These are phyloP conservation scores for Frieseomelitta varia DNA, from an alignment of 1,140 invertebrate genomes.

Conservation along the genomic window DNA sequence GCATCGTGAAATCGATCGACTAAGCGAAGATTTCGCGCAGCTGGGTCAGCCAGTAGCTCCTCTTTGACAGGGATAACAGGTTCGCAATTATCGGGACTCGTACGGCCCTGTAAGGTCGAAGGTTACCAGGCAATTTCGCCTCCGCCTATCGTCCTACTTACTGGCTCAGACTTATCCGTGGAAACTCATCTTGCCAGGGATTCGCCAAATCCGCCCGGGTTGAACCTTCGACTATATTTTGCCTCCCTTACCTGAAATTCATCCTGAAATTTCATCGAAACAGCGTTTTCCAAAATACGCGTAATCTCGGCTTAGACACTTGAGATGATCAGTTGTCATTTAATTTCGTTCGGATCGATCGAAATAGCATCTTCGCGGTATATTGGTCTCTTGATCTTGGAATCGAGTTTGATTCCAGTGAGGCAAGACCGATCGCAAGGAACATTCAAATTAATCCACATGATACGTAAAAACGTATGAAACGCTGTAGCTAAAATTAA, in stretches of 20 bases:
- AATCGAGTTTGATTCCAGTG: too few relatives aligned
- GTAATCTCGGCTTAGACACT: not conserved
- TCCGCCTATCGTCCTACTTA: constrained; percentile 69
- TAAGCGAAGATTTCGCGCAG: constrained; percentile 25
- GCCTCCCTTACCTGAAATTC: not conserved
- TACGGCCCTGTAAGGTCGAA: constrained; percentile 62
- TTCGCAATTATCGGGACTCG: constrained; percentile 69
- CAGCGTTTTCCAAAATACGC: not conserved
- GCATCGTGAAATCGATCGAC: constrained; percentile 33
- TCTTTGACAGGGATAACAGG: constrained; percentile 59
- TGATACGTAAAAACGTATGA: too few relatives aligned
- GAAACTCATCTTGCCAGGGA: constrained; percentile 57
- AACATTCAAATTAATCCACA: too few relatives aligned
- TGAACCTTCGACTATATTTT: not conserved
- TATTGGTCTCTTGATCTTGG: too few relatives aligned
- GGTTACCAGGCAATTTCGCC: constrained; percentile 71
- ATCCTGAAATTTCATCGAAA: constrained; percentile 5
- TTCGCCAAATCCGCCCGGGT: constrained; percentile 50
- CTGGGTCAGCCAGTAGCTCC: constrained; percentile 46
- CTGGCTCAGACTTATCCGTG: constrained; percentile 51
- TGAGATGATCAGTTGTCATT: not conserved
- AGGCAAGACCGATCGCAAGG: too few relatives aligned
- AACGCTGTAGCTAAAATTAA: too few relatives aligned
- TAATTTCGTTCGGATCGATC: not conserved
- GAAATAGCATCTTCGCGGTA: not conserved